phyloP scores from a whole-genome alignment of 2,888 invertebrate genomes.

The Salticus scenicus region DNA sequence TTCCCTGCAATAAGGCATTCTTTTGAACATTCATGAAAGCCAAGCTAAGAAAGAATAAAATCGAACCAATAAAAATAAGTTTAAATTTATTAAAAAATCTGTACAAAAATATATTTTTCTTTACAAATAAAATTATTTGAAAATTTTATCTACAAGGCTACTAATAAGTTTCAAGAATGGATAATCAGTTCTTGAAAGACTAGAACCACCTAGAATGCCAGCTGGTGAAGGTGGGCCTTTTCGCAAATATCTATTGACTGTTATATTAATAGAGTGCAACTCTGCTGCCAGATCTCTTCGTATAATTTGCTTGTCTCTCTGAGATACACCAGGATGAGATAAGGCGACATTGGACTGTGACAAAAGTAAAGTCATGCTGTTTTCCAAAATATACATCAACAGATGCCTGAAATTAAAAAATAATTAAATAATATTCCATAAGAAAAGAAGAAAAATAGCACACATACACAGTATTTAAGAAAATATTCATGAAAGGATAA shows the following conservation, averaged over 20 bases:
- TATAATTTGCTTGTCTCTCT: slow-evolving; percentile 76
- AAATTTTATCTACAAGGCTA: slow-evolving; percentile 55
- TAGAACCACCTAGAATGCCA: not conserved
- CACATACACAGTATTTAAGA: no score
- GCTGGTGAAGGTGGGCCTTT: slow-evolving; percentile 57
- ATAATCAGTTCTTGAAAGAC: slow-evolving; percentile 23
- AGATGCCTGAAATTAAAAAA: slow-evolving; percentile 28
- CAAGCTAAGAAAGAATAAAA: no score
- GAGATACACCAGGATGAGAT: slow-evolving; percentile 74
- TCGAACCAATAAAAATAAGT: no score
- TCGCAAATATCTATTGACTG: slow-evolving; percentile 54
- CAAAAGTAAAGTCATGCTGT: slow-evolving; percentile 74
- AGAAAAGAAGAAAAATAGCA: no score
- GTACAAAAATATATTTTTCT: slow-evolving; percentile 32
- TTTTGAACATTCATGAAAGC: no score
- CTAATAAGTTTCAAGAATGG: slow-evolving; percentile 56
- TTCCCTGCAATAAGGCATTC: no score
- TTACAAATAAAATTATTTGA: slow-evolving; percentile 38
- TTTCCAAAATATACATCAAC: slow-evolving; percentile 74
- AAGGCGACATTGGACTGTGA: slow-evolving; percentile 76
- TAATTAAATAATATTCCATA: no score
- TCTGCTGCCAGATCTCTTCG: slow-evolving; percentile 76
- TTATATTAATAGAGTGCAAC: slow-evolving; percentile 71
- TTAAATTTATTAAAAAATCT: slow-evolving; percentile 29
- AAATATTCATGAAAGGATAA: no score